These are phyloP conservation scores for Drosophila colorata DNA, from an alignment of 2,888 invertebrate species.

Conservation along the genomic window DNA sequence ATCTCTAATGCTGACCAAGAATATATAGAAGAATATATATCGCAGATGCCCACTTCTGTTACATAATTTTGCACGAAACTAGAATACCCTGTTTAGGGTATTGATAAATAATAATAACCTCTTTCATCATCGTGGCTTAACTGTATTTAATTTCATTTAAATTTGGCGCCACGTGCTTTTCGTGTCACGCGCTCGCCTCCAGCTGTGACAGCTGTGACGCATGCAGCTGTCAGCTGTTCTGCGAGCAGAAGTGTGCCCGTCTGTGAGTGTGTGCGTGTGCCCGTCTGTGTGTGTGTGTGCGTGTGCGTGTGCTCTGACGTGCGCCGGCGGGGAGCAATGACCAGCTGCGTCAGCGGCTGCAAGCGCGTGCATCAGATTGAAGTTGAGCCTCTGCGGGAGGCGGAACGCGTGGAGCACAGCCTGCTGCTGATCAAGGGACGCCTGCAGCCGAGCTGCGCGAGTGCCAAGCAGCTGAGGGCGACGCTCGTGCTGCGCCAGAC, in stretches of 20 bases:
- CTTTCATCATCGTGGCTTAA: neutral
- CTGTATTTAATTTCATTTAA: neutral
- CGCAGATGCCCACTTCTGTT: too few species aligned
- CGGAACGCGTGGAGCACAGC: constrained; percentile 76
- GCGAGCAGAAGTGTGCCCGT: neutral
- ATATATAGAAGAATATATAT: too few species aligned
- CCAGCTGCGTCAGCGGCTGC: constrained; percentile 59
- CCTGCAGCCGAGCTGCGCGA: constrained; percentile 68
- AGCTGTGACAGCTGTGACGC: constrained; percentile 26
- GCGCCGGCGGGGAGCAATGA: constrained; percentile 59
- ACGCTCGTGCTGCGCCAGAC: constrained; percentile 33
- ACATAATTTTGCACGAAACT: too few species aligned
- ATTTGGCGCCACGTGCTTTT: neutral
- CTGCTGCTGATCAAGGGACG: constrained; percentile 82
- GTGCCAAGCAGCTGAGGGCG: constrained; percentile 58
- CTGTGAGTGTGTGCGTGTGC: neutral
- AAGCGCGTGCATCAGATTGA: constrained; percentile 66
- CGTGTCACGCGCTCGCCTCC: constrained; percentile 16
- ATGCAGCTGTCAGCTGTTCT: constrained; percentile 30
- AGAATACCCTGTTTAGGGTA: too few species aligned
- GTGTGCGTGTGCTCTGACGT: constrained; percentile 4
- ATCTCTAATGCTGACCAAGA: too few species aligned
- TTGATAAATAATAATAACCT: too few species aligned
- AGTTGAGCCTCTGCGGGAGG: constrained; percentile 75
- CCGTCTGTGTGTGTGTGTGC: constrained; percentile 3